Evolutionary conservation across 1,140 invertebrate species (phyloP), one percentile per base, ranked within the genome.

Genomic region (Anagrus nilaparvatae): DNA sequence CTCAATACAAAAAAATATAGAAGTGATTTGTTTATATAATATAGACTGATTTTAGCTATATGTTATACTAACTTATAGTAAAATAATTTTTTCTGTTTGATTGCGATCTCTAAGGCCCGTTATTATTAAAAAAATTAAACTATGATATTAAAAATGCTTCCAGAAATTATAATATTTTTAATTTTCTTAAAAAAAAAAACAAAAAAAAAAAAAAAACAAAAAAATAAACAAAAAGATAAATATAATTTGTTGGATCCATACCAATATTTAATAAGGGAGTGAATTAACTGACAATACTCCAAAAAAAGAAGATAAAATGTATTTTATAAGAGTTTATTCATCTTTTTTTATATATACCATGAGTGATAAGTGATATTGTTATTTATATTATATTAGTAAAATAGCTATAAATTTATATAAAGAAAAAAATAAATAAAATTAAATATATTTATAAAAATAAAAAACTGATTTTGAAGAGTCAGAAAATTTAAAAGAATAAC

Each of bases 291-390:
- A 62, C 59, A 64, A 67, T 67, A 68, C 64, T 68, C 61, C 57
- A 64, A n/a, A n/a, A n/a, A n/a, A n/a, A n/a, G n/a, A n/a, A n/a
- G n/a, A n/a, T n/a, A n/a, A 54, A 67, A 66, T 66, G 63, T 68
- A 68, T 68, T 68, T 68, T 68, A 65, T 68, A 68, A 68, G 57
- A 63, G 54, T 67, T 68, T 67, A 67, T 65, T 65, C 61, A 52
- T 64, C 58, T 64, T 63, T 68, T 65, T 64, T 65, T 61, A 66
- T 58, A 62, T 50, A 55, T 63, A 63, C 59, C 53, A 61, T 52
- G 63, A 63, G 62, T 67, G 60, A 67, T 65, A 67, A 67, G 63
- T 68, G 65, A 67, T 68, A 67, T 67, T 68, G 63, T 67, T 67
- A 65, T 63, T 54, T 53, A 60, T 60, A 61, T 48, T 54, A 52